Evolutionary conservation across 2,113 vertebrate genomes (phyloP).

Genomic region (Calonectris borealis): DNA sequence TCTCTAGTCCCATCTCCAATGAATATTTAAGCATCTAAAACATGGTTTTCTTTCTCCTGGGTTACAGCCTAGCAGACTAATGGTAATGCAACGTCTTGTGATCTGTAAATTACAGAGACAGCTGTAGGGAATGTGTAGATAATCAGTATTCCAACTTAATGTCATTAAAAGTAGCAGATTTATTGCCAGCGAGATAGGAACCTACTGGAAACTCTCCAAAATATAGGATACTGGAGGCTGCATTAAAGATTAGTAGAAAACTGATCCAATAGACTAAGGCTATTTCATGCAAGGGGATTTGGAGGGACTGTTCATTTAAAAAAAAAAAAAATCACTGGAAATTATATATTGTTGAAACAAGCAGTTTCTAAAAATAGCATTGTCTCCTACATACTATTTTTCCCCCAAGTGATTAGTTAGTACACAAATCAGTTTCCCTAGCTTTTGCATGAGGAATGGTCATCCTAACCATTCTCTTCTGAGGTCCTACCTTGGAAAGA

Average conservation of each 20-base stretch:
- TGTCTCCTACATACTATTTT: background rate
- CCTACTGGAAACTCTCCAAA: constrained; percentile 11
- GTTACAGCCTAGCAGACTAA: constrained; percentile 10
- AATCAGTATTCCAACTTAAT: constrained; percentile 34
- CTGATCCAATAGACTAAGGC: background rate
- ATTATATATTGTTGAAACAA: background rate
- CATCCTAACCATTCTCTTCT: background rate
- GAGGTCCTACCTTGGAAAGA: background rate
- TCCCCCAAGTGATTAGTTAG: background rate
- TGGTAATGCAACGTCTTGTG: background rate
- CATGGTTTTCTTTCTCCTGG: background rate
- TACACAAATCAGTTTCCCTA: background rate
- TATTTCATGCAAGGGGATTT: background rate
- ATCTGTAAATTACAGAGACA: constrained; percentile 28
- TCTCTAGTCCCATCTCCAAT: constrained; percentile 26
- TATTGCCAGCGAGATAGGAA: constrained; percentile 1
- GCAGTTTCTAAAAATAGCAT: background rate
- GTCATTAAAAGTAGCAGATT: constrained; percentile 44
- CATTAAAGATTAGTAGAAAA: background rate
- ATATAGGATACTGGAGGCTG: background rate
- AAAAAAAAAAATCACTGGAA: background rate
- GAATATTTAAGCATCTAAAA: constrained; percentile 39
- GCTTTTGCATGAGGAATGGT: background rate
- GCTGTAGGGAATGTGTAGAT: background rate
- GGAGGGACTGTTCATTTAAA: background rate